Conservation (phyloP, 2,113 vertebrate species). For the Ceyx melanurus region DNA sequence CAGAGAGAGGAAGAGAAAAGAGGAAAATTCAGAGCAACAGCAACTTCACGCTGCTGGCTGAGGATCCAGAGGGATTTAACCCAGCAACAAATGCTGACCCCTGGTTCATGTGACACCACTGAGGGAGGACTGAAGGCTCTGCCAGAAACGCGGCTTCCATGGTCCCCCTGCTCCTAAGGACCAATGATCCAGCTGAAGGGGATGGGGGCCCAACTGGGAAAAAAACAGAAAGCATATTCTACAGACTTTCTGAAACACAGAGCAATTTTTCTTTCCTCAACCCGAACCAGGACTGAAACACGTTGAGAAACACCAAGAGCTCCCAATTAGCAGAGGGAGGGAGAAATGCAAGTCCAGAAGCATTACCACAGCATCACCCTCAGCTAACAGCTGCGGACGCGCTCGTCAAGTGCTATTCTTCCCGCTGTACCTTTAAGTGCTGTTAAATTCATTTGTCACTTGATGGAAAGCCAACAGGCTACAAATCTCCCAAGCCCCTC, state of each 20-base stretch:
- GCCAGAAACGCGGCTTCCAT: neutral
- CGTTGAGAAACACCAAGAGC: neutral
- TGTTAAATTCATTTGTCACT: constrained; percentile 84
- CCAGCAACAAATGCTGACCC: neutral
- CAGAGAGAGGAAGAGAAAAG: neutral
- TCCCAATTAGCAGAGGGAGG: neutral
- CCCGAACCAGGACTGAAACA: neutral
- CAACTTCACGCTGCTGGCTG: neutral
- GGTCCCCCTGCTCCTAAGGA: neutral
- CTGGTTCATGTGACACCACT: accelerated
- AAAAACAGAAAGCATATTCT: neutral
- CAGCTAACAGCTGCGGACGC: constrained; percentile 81
- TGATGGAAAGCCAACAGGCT: constrained; percentile 85
- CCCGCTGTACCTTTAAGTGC: constrained; percentile 76
- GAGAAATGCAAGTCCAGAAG: neutral
- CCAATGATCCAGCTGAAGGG: neutral
- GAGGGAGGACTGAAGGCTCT: neutral
- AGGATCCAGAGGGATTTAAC: neutral
- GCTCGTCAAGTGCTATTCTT: constrained; percentile 70
- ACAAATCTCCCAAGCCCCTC: constrained; percentile 85
- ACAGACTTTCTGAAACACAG: neutral
- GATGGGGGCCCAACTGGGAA: neutral
- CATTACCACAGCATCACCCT: constrained; percentile 72
- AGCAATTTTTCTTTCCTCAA: neutral
- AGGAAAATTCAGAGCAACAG: neutral